These are phyloP conservation scores for Ameiurus melas DNA, from an alignment of 2,113 vertebrate genomes.

Conservation along the genomic window DNA sequence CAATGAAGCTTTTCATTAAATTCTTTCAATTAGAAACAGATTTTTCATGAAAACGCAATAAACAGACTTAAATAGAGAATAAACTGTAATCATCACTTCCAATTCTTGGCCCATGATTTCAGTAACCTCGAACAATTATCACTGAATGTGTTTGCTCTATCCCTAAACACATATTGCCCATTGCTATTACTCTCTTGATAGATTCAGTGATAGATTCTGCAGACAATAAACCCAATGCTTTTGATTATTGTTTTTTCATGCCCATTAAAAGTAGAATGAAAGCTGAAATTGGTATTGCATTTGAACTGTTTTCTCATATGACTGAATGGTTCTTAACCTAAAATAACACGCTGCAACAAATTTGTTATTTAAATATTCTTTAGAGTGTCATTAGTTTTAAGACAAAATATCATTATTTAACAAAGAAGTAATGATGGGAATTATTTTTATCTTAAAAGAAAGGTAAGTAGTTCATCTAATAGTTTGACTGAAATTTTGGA, in stretches of 20 bases:
- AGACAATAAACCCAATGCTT: not conserved
- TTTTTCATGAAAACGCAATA: not conserved
- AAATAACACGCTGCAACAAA: not conserved
- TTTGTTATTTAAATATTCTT: not conserved
- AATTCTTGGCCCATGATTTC: not conserved
- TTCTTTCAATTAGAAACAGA: not conserved
- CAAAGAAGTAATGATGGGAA: not conserved
- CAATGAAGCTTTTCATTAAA: not conserved
- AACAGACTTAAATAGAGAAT: not conserved
- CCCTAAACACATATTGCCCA: not conserved
- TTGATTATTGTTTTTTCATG: not conserved
- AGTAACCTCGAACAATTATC: not conserved
- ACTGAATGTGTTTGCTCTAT: not conserved
- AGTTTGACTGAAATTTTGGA: too few relatives aligned
- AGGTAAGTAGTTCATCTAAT: not conserved
- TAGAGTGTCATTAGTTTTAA: not conserved
- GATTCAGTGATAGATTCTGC: not conserved
- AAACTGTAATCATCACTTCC: not conserved
- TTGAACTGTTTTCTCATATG: not conserved
- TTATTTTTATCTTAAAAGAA: not conserved
- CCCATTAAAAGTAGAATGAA: not conserved
- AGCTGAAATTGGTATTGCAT: not conserved
- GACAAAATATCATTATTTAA: not conserved
- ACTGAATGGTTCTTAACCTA: not conserved
- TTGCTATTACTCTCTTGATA: not conserved